Percentiles rank a stretch among this genome's conserved stretches.
Conservation (phyloP, 2,113 vertebrate genomes). For the Pteropus alecto region DNA sequence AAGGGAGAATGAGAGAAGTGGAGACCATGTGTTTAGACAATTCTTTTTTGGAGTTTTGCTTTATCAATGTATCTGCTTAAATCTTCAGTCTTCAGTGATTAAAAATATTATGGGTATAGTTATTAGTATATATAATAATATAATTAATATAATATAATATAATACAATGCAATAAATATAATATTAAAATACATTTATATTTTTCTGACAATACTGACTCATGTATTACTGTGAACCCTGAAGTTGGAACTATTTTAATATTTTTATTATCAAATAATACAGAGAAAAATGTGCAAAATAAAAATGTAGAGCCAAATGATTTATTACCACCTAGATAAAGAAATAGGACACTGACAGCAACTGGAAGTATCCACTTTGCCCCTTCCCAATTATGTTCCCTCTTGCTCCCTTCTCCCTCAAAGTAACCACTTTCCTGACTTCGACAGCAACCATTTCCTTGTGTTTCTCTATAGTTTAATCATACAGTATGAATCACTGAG, state of each 20-base stretch:
- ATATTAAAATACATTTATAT: background rate
- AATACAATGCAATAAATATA: no score
- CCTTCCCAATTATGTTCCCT: background rate
- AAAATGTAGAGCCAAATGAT: background rate
- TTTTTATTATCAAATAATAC: background rate
- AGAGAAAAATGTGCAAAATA: background rate
- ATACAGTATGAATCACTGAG: background rate
- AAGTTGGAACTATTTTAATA: background rate
- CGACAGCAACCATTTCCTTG: background rate
- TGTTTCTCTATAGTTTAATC: background rate
- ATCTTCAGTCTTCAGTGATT: background rate
- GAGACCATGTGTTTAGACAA: no score
- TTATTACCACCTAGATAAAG: background rate
- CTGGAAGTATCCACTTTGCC: background rate
- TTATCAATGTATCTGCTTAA: background rate
- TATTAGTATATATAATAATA: background rate
- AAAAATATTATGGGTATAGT: background rate
- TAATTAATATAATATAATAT: no score
- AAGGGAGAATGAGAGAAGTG: background rate
- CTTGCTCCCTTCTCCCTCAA: background rate
- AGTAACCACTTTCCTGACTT: background rate
- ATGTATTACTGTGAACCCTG: background rate
- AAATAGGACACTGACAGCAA: background rate
- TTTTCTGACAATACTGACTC: background rate
- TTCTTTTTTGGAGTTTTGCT: background rate